Base-by-base conservation (phyloP, 2,888 invertebrate species). In the Yponomeuta cagnagella region DNA sequence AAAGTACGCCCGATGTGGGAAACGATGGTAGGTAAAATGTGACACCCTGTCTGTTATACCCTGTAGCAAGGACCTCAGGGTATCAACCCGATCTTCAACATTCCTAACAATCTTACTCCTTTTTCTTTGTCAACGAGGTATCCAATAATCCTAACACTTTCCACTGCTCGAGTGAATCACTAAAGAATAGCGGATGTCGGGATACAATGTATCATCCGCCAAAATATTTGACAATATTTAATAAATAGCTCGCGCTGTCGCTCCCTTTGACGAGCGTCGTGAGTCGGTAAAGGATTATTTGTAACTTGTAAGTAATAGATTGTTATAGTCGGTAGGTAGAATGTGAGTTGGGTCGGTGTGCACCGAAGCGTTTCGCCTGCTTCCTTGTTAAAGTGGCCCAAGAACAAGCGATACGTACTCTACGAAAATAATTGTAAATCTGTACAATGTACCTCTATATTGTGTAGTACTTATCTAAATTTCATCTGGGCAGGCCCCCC, bases 181-280 rank as follows among this genome's bases (percentile, higher is more conserved):
- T n/a, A 9, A 33, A 48, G 63, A 30, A 37, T 30, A 69, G 63
- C 70, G 70, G 70, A 70, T 70, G 63, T 70, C 68, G 82, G 78
- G 78, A 75, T 72, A 80, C 78, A 85, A 84, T 85, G 81, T 81
- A 73, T 73, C 74, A 79, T 77, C 80, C 82, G 79, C 80, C 85
- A 88, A 86, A 90, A 90, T 87, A 90, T 90, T 87, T 83, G 80
- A 82, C 81, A 86, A 84, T 86, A 86, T 90, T 74, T 85, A 84
- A 82, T 83, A 84, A 81, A 82, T 78, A 79, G 83, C 85, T 82
- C 85, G 87, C 82, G 82, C 86, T 87, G 77, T 80, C 87, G 84
- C 86, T 83, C 81, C 79, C 23, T 23, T 23, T 85, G 81, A 90
- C 90, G 88, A 88, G 87, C 81, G 86, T 85, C 81, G 86, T 85